A percentile compares a stretch with the other conserved stretches of the same genome.
Conservation (phyloP, 2,888 invertebrate genomes). For the Erebia ligea region DNA sequence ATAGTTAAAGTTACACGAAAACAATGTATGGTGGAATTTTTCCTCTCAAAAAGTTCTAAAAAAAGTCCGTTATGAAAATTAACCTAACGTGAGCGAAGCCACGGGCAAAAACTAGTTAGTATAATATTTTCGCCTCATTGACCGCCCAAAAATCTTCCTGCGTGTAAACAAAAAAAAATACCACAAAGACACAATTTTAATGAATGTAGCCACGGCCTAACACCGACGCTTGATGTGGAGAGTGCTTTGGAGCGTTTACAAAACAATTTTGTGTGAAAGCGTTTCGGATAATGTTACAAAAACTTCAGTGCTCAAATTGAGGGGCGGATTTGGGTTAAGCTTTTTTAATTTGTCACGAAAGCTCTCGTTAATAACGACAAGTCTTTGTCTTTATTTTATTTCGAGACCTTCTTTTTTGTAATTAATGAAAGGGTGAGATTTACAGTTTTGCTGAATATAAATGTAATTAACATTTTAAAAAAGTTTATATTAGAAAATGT, state of each 20-base stretch:
- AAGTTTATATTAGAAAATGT: too few species aligned
- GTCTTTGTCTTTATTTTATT: background rate
- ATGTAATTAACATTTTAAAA: too few species aligned
- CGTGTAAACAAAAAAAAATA: too few species aligned
- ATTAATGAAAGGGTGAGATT: background rate
- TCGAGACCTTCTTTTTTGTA: background rate
- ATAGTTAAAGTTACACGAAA: too few species aligned
- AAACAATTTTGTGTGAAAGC: conserved; percentile 14
- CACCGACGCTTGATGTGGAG: conserved; percentile 10
- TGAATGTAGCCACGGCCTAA: background rate
- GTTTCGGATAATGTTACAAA: conserved; percentile 15
- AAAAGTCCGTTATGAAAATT: too few species aligned
- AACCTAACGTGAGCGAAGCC: too few species aligned
- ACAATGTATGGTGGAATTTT: too few species aligned
- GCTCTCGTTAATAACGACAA: background rate
- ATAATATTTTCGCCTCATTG: too few species aligned
- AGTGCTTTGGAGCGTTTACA: conserved; percentile 13
- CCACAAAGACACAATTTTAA: background rate
- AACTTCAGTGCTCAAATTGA: conserved; percentile 7
- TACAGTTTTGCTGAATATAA: background rate
- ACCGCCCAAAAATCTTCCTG: too few species aligned
- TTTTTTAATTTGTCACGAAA: conserved; percentile 12
- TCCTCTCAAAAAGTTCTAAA: too few species aligned
- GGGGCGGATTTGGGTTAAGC: background rate
- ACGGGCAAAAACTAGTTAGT: too few species aligned